Base-by-base conservation (phyloP, 1,140 invertebrate species). In the Ceratina japonica region DNA sequence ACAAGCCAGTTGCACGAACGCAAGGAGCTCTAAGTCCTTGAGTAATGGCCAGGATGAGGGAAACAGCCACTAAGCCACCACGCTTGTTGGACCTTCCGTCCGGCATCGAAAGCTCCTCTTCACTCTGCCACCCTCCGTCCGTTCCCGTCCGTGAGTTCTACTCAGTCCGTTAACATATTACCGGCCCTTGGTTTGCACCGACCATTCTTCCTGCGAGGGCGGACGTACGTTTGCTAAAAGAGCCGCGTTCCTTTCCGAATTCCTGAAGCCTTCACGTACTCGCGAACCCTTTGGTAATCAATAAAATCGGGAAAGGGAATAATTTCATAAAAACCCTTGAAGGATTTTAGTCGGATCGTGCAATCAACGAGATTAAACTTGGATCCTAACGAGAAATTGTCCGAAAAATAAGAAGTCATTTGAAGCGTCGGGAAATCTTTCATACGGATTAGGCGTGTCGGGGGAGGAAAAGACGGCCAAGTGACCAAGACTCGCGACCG, bases 11-110 rank as follows among this genome's bases (percentile, higher is more conserved):
- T 68, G 64, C 51, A 56, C 72, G 64, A 79, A 58, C 71, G 62
- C 24, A 13, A 75, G 72, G 51, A 84, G 72, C 58, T 77, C 64
- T 71, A 80, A 82, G 80, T 51, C 61, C 54, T n/a, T 66, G 76
- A 86, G 72, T 86, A 86, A 86, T 85, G 70, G 77, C 64, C 58
- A 12, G 69, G 77, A 80, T 82, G 58, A 86, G 62, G 81, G 72
- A 37, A 61, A 51, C 66, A 65, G 74, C 80, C 56, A 79, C 68
- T 86, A 86, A 86, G 80, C 73, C 65, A 73, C 73, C 83, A 58
- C 54, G 54, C 54, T 83, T 82, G 80, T 82, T 58, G 84, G 75
- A 72, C 63, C 72, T 85, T 82, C 76, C 75, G 72, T 79, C 69
- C 66, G 71, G 73, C 80, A 82, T 79, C 65, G 72, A 62, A 58